Conservation (phyloP, 2,888 invertebrate genomes). For the Seira ritae region DNA sequence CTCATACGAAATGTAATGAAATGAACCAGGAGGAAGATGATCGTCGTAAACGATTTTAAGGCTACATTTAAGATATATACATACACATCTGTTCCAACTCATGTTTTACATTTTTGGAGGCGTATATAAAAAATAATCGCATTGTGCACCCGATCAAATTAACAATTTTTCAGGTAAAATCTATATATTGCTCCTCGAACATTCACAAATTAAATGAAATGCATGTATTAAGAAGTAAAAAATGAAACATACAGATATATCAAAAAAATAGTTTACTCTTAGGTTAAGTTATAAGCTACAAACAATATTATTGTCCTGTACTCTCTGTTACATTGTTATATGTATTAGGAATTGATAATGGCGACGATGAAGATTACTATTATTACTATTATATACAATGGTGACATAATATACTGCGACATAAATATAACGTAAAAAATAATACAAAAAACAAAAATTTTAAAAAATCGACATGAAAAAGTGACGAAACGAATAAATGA, state of each 20-base stretch:
- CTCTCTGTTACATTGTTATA: slow-evolving; percentile 28
- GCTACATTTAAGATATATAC: too few species aligned
- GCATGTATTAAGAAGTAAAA: not conserved
- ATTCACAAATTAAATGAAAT: slow-evolving; percentile 9
- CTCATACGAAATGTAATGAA: too few species aligned
- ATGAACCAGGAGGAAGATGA: too few species aligned
- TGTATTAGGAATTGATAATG: slow-evolving; percentile 18
- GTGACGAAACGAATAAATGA: slow-evolving; percentile 48
- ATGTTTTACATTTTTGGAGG: too few species aligned
- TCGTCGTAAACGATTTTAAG: too few species aligned
- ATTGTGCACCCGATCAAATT: not conserved
- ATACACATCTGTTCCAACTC: too few species aligned
- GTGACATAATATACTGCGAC: slow-evolving; percentile 8
- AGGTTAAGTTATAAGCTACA: not conserved
- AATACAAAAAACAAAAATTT: not conserved
- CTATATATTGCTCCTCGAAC: not conserved
- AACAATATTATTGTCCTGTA: slow-evolving; percentile 18
- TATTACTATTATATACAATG: slow-evolving; percentile 15
- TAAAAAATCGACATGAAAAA: slow-evolving; percentile 28
- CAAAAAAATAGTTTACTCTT: not conserved
- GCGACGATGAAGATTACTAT: slow-evolving; percentile 26
- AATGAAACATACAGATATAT: too few species aligned
- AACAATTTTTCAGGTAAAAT: not conserved
- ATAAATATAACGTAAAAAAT: not conserved
- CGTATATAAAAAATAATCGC: too few species aligned